Base-by-base conservation (phyloP, 2,113 vertebrate genomes). In the Eira barbara region DNA sequence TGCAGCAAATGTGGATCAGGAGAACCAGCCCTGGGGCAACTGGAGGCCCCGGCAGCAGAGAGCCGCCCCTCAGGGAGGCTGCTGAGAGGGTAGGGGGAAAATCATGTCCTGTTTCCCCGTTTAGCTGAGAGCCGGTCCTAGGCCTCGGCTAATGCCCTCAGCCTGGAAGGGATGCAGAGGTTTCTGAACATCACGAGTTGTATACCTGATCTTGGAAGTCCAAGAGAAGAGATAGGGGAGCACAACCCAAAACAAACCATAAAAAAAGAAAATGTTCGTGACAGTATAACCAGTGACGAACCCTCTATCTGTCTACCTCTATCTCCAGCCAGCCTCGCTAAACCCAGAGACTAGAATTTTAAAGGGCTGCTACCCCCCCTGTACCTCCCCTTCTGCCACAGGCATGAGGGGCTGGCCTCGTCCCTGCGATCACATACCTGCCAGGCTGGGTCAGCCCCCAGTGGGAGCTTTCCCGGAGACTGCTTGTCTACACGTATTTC, bases 241-340 rank as follows among this genome's bases (percentile, higher is more conserved):
- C 76, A 59, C 7, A 71, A 57, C 87, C 47, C 67, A 96, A 74
- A 86, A 93, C n/a, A 93, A 87, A 95, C 74, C 47, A 25, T 57
- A 20, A 90, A 7, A 74, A 82, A 81, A 86, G 14, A 86, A 81
- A 87, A 11, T 31, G 9, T 61, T 63, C 11, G 0, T 94, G 93
- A 95, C 69, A 81, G 2, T 4, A 29, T 18, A 78, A 49, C 73
- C 81, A 21, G 18, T 21, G 39, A 94, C 0, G 8, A 83, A 86
- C 42, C 39, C 27, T 14, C 18, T 34, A 31, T 63, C 61, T 36
- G 1, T 78, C 34, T 88, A 61, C 85, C 42, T 79, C 79, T 0
- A 0, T 10, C 25, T 94, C 73, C 67, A 76, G 76, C 23, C 93
- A 55, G 89, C 36, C 49, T 88, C 1, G 0, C 47, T 29, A 63